Base-by-base conservation (phyloP, 2,797 vertebrate species). In the Semaprochilodus insignis region DNA sequence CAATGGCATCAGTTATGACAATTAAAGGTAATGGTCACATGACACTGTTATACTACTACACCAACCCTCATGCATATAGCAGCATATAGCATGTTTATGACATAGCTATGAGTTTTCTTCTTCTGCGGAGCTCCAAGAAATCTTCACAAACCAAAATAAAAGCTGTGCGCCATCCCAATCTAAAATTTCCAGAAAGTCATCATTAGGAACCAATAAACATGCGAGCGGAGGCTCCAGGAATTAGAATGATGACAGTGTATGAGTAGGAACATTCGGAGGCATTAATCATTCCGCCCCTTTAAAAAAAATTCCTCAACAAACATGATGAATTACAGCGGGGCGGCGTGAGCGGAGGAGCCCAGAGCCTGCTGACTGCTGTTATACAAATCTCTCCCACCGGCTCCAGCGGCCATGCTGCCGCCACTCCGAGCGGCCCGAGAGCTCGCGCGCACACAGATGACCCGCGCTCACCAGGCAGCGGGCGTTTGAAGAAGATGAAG, bases 251-350 rank as follows among this genome's bases (percentile, higher is more conserved):
- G 84, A 81, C 69, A 48, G 78, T 74, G 84, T 82, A 86, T 87
- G 83, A 87, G 83, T 62, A 76, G 75, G 83, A 77, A 85, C 83
- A 78, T 87, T 67, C 81, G 83, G 81, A 83, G 25, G 59, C 85
- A 88, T 89, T 90, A 88, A 90, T 90, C 88, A 90, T 88, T 74
- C 81, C 63, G 83, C 80, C 34, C 83, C 79, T 83, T 85, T 81
- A 86, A 86, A 87, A 83, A 67, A 67, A n/a, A 67, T 85, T 85
- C 80, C 75, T 85, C 84, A 87, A 85, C 81, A 89, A 88, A 87
- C 87, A 85, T 87, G 85, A 88, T 88, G 78, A 86, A 90, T 90
- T 89, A 86, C 85, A 85, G 80, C 71, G 66, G 36, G 70, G 83
- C 63, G 62, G 36, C 27, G 79, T 76, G 71, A 63, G 71, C 66